phyloP scores from a whole-genome alignment of 1,140 invertebrate genomes.

The Condylostylus longicornis region DNA sequence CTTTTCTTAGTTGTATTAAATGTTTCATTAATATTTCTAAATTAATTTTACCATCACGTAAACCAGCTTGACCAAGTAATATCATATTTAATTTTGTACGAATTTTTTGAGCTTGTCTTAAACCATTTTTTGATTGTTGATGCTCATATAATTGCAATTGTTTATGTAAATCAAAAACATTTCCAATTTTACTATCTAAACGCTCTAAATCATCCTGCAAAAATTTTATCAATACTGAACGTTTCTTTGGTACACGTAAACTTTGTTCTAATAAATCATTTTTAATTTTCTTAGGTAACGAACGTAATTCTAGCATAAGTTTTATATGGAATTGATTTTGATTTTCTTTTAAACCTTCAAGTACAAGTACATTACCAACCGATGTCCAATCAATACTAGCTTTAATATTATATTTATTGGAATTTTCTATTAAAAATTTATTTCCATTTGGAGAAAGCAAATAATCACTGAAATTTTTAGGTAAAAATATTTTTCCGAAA shows the following conservation, averaged over 20 bases:
- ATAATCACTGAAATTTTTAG: constrained; percentile 31
- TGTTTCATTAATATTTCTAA: constrained; percentile 31
- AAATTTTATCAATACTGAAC: constrained; percentile 18
- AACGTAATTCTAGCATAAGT: constrained; percentile 30
- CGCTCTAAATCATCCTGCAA: constrained; percentile 21
- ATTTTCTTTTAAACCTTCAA: constrained; percentile 33
- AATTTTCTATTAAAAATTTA: constrained; percentile 26
- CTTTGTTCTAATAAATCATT: constrained; percentile 5
- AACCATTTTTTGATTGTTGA: constrained; percentile 33
- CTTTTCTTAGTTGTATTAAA: constrained; percentile 31
- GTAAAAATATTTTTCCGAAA: constrained; percentile 34
- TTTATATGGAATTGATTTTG: constrained; percentile 35
- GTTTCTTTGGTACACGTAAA: constrained; percentile 19
- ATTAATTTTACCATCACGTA: constrained; percentile 34
- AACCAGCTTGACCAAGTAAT: constrained; percentile 37
- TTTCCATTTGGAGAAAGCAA: constrained; percentile 33
- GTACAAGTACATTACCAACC: constrained; percentile 32
- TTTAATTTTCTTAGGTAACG: constrained; percentile 11
- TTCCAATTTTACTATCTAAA: constrained; percentile 21
- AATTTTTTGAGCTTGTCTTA: constrained; percentile 28
- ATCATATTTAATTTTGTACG: constrained; percentile 37
- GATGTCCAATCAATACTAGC: constrained; percentile 28
- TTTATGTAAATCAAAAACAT: constrained; percentile 30
- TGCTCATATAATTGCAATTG: constrained; percentile 33
- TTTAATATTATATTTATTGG: constrained; percentile 31